Evolutionary conservation across 2,113 vertebrate genomes (phyloP).

Genomic region (Zonotrichia leucophrys): DNA sequence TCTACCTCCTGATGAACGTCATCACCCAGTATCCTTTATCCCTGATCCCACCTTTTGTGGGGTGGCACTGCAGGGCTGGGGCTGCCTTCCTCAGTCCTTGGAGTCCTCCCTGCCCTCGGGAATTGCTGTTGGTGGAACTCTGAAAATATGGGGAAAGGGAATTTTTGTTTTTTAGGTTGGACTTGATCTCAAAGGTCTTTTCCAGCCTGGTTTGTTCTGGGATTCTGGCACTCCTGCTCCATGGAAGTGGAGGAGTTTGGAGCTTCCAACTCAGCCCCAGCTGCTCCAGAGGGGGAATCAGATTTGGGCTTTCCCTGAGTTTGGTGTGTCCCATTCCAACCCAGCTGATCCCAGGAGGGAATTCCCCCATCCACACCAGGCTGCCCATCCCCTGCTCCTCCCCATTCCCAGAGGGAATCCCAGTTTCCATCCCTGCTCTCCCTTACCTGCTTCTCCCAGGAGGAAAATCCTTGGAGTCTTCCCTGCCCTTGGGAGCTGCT

Average conservation of each 20-base stretch:
- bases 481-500: background rate
- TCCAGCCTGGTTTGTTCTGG: background rate
- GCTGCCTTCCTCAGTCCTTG: rapidly evolving
- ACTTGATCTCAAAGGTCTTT: background rate
- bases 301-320: background rate
- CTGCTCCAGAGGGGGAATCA: too few species aligned
- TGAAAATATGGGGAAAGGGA: background rate
- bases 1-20: constrained; percentile 92
- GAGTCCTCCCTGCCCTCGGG: background rate
- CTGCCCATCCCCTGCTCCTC: background rate
- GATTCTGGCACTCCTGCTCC: background rate
- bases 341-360: background rate
- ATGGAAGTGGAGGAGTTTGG: too few species aligned
- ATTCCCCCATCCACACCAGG: background rate
- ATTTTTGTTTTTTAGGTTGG: background rate
- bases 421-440: rapidly evolving
- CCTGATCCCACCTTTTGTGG: background rate
- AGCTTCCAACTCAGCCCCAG: too few species aligned
- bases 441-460: constrained; percentile 51
- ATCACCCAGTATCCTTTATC: constrained; percentile 94
- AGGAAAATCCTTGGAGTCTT: background rate
- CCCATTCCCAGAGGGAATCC: background rate
- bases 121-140: background rate
- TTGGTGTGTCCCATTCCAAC: background rate
- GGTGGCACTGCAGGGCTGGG: background rate